Percentiles rank a stretch among this genome's conserved stretches.
phyloP scores from a whole-genome alignment of 2,888 invertebrate species.

The Erebia ligea region DNA sequence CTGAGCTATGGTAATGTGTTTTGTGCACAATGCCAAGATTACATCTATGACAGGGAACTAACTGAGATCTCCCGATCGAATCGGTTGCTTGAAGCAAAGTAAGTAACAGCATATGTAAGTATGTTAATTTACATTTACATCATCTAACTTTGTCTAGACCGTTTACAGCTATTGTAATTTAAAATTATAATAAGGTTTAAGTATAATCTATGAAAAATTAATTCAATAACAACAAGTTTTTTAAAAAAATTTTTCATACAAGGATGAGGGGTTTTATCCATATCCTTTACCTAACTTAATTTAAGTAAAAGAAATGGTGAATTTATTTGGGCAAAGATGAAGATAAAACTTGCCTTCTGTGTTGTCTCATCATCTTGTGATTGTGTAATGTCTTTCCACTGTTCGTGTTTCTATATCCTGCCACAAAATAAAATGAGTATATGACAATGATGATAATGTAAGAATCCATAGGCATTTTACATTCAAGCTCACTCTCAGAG shows the following conservation, averaged over 20 bases:
- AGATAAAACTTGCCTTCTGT: neutral
- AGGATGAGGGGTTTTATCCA: too few species aligned
- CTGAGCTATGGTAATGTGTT: slow-evolving; percentile 94
- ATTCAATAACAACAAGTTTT: too few species aligned
- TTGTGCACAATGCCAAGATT: slow-evolving; percentile 96
- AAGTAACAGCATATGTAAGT: slow-evolving; percentile 46
- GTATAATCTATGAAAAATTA: neutral
- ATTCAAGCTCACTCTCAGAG: too few species aligned
- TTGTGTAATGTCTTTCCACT: too few species aligned
- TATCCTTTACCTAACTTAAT: neutral
- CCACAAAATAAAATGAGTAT: too few species aligned
- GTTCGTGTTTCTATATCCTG: too few species aligned
- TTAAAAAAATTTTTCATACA: too few species aligned
- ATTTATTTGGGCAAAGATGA: neutral
- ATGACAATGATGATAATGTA: too few species aligned
- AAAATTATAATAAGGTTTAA: neutral
- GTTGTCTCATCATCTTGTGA: too few species aligned
- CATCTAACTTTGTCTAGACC: neutral
- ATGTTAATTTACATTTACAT: neutral
- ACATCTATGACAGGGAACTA: slow-evolving; percentile 92
- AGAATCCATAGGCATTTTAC: too few species aligned
- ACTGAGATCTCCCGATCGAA: slow-evolving; percentile 81
- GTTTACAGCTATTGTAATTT: neutral
- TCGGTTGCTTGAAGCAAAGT: slow-evolving; percentile 82
- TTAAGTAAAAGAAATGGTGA: neutral